Base-by-base conservation (phyloP, 2,888 invertebrate species). In the Tipula confusa region DNA sequence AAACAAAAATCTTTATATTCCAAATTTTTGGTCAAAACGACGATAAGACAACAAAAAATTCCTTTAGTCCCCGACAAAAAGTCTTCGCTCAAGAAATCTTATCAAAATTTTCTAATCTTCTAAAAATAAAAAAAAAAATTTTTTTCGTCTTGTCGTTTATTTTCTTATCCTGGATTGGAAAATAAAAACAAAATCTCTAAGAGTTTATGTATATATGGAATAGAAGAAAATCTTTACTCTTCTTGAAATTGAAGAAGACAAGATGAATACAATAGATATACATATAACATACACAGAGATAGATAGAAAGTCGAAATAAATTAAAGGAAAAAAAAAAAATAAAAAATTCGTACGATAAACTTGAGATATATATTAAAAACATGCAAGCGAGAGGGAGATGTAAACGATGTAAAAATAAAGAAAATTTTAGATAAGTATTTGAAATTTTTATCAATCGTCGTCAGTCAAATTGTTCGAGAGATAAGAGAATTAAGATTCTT, bases 1-100 rank as follows among this genome's bases (percentile, higher is more conserved):
- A 64, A 64, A 64, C 64, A 64, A 64, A 64, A 64, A 64, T 64
- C 64, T 64, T 64, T 64, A 64, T 64, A 64, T 64, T 64, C 64
- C 64, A 24, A n/a, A 24, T 64, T 64, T 64, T 64, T 64, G 64
- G 64, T 64, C 64, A 64, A 64, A 64, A 64, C 11, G 64, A 64
- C 18, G 64, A 64, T 64, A 64, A 64, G 64, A 64, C 64, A 64
- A 64, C 64, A 64, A 64, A 64, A 43, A 64, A 64, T 64, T 64
- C 64, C 64, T 64, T 64, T 64, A 64, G 64, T n/a, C 64, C 64
- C 64, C 64, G 64, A 64, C 64, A 64, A 64, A 64, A 64, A 64
- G 64, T 64, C 64, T 64, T 64, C 64, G 64, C 24, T 64, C 64
- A 64, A 64, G 24, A 64, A 64, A 64, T 64, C 64, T 64, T 64